Percentiles rank a stretch among this genome's conserved stretches.
These are phyloP conservation scores for Myocastor coypus DNA, from an alignment of 2,113 vertebrate genomes.

Conservation along the genomic window DNA sequence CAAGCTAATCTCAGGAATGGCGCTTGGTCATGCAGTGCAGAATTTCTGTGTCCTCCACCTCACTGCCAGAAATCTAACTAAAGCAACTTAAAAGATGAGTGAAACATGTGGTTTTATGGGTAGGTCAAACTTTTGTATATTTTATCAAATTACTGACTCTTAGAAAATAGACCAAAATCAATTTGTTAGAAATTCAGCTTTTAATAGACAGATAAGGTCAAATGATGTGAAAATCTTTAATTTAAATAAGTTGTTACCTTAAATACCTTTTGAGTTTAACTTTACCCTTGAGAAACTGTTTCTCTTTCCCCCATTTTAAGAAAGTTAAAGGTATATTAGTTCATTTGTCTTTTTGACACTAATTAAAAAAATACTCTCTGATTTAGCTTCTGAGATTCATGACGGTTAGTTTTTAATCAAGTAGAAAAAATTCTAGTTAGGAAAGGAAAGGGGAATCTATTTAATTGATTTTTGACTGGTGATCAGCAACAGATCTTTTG, in stretches of 20 bases:
- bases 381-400: slow-evolving; percentile 23
- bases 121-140: neutral
- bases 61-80: neutral
- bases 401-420: slow-evolving; percentile 66
- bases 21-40: too few species aligned
- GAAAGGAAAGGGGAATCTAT: slow-evolving; percentile 38
- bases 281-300: slow-evolving; percentile 38
- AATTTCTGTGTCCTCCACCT: neutral
- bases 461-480: slow-evolving; percentile 48
- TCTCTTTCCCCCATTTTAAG: slow-evolving; percentile 33
- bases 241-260: neutral
- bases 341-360: slow-evolving; percentile 53
- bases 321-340: slow-evolving; percentile 51
- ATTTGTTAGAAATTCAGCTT: neutral
- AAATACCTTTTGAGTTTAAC: neutral
- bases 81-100: neutral
- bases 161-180: neutral
- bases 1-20: neutral
- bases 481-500: slow-evolving; percentile 24
- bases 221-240: neutral
- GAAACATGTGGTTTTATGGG: neutral
- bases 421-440: slow-evolving; percentile 36
- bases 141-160: neutral
- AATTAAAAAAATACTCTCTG: neutral
- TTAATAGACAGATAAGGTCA: neutral